Conservation (phyloP, 2,888 invertebrate genomes). For the Apotomis turbidana region DNA sequence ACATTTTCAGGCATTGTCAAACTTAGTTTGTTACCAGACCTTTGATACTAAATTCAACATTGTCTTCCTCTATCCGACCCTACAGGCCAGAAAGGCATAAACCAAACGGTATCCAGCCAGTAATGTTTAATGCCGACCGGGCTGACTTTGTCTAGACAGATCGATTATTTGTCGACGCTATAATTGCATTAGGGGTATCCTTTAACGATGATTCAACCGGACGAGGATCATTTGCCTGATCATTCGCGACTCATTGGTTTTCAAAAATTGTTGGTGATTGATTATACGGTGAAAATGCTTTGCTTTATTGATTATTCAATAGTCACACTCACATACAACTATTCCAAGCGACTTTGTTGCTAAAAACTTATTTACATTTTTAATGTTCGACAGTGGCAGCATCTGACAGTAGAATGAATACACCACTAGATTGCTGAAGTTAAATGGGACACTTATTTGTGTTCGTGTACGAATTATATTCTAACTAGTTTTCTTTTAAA, state of each 20-base stretch:
- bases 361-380: neutral
- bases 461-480: neutral
- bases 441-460: too few relatives aligned
- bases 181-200: constrained; percentile 61
- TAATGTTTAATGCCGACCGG: constrained; percentile 51
- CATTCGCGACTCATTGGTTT: constrained; percentile 47
- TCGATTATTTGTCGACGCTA: constrained; percentile 71
- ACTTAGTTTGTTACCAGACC: too few relatives aligned
- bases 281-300: constrained; percentile 7
- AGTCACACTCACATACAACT: neutral
- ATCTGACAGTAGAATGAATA: too few relatives aligned
- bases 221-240: constrained; percentile 50
- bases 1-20: too few relatives aligned
- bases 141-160: constrained; percentile 75
- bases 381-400: too few relatives aligned
- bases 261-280: constrained; percentile 14
- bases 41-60: neutral
- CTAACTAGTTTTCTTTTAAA: neutral
- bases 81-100: constrained; percentile 42
- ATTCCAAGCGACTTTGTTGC: neutral
- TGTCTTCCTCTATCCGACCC: neutral
- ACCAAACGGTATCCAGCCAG: constrained; percentile 44
- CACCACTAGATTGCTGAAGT: too few relatives aligned
- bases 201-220: constrained; percentile 36
- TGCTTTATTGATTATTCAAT: constrained; percentile 5